Conservation (phyloP, 2,888 invertebrate genomes). For the Hypercompe scribonia region DNA sequence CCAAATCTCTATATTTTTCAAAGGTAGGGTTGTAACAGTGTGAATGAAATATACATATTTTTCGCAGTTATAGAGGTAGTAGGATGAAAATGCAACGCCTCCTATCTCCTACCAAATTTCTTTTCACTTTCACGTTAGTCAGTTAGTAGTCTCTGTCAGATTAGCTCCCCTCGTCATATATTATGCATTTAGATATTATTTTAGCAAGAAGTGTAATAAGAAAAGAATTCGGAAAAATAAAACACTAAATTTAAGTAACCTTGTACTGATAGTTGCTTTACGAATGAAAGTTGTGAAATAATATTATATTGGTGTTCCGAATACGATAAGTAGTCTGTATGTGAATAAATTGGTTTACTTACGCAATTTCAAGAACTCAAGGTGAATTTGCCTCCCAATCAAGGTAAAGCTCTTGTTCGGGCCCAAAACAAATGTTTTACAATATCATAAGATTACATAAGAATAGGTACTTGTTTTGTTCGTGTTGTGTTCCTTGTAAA, state of each 20-base stretch:
- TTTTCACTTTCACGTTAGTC: neutral
- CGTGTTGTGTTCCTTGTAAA: neutral
- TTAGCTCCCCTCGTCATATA: neutral
- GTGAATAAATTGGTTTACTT: constrained; percentile 37
- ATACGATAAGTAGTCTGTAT: constrained; percentile 32
- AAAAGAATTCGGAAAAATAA: neutral
- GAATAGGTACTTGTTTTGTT: neutral
- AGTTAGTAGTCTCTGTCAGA: too few relatives aligned
- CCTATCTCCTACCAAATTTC: neutral
- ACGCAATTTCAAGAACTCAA: constrained; percentile 39
- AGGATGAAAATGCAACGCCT: neutral
- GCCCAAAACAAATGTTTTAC: constrained; percentile 25
- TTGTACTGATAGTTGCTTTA: constrained; percentile 11
- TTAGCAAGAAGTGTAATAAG: neutral
- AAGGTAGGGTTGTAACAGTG: neutral
- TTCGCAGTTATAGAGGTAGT: neutral
- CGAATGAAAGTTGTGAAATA: constrained; percentile 25
- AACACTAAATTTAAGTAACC: constrained; percentile 11
- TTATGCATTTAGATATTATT: neutral
- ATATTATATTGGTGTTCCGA: constrained; percentile 15
- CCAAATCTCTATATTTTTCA: neutral
- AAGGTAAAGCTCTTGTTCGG: constrained; percentile 42
- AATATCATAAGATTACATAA: constrained; percentile 11
- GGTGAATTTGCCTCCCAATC: constrained; percentile 34
- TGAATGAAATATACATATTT: neutral